Conservation (phyloP, 2,797 vertebrate genomes). For the Neopelma chrysocephalum region DNA sequence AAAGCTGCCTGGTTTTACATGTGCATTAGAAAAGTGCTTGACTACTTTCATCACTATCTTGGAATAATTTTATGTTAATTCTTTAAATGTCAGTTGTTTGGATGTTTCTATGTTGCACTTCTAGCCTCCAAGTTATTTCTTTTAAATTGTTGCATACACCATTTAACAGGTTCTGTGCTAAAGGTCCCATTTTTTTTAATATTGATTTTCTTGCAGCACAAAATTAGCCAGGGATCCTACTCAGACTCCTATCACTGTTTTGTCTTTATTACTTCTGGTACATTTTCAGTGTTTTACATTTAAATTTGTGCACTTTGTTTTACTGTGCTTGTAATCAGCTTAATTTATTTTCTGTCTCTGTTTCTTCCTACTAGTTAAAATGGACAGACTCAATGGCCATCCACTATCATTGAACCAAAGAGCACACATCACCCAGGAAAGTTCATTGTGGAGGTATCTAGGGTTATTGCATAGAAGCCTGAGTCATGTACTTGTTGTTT, state of each 20-base stretch:
- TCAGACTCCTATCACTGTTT: not conserved
- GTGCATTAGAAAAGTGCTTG: not conserved
- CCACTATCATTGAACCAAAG: not conserved
- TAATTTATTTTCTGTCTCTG: constrained; percentile 1
- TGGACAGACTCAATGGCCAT: not conserved
- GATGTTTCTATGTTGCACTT: constrained; percentile 1
- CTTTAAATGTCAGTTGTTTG: constrained; percentile 51
- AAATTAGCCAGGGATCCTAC: not conserved
- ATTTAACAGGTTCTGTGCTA: constrained; percentile 45
- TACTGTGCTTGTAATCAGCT: not conserved
- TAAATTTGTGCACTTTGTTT: not conserved
- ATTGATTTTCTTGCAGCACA: constrained; percentile 28
- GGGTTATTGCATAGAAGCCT: not conserved
- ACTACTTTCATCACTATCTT: not conserved
- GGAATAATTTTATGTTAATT: constrained; percentile 53
- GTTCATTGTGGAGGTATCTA: not conserved
- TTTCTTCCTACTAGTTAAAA: not conserved
- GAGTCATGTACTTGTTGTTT: not conserved
- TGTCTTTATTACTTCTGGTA: constrained; percentile 58
- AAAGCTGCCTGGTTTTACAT: not conserved
- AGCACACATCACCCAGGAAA: not conserved
- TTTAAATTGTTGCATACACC: constrained; percentile 20
- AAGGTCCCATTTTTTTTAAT: not conserved
- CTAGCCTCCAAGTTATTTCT: constrained; percentile 27
- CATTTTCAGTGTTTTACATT: constrained; percentile 45